Conservation (phyloP, 53 echinoderm and acorn worm species). For the Crossaster papposus region DNA sequence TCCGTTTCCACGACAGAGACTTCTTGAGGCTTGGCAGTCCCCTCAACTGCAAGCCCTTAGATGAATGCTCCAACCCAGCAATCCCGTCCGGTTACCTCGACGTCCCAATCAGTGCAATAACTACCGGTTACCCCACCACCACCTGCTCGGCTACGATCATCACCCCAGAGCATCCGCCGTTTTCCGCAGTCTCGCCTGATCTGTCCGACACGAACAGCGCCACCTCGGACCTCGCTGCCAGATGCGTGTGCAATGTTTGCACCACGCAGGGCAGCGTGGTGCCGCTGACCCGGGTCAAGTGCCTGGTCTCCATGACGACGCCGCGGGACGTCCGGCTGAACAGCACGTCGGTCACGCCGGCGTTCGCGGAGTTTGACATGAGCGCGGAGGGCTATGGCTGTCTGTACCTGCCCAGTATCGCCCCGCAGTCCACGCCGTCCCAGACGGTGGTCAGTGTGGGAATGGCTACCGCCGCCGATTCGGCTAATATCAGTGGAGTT, state of each 20-base stretch:
- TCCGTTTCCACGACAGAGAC: conserved; percentile 65
- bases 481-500: conserved; percentile 79
- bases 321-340: conserved; percentile 85
- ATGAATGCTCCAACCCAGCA: conserved; percentile 24
- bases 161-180: conserved; percentile 13
- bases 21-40: conserved; percentile 88
- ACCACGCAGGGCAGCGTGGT: conserved; percentile 67
- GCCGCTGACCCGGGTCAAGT: conserved; percentile 87
- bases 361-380: conserved; percentile 99
- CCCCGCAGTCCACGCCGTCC: conserved; percentile 80
- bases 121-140: conserved; percentile 10
- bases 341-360: conserved; percentile 83
- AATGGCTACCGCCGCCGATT: conserved; percentile 71
- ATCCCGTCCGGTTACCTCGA: conserved; percentile 39
- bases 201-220: conserved; percentile 40
- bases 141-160: conserved; percentile 1
- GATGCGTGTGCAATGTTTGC: conserved; percentile 61
- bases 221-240: conserved; percentile 33
- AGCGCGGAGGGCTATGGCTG: conserved; percentile 93
- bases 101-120: conserved; percentile 58
- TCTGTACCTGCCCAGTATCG: conserved; percentile 89
- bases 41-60: conserved; percentile 78
- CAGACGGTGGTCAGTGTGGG: conserved; percentile 88
- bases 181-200: conserved; percentile 40
- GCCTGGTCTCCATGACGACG: conserved; percentile 96